phyloP scores from a whole-genome alignment of 2,113 vertebrate genomes.

The Pomatostomus ruficeps region DNA sequence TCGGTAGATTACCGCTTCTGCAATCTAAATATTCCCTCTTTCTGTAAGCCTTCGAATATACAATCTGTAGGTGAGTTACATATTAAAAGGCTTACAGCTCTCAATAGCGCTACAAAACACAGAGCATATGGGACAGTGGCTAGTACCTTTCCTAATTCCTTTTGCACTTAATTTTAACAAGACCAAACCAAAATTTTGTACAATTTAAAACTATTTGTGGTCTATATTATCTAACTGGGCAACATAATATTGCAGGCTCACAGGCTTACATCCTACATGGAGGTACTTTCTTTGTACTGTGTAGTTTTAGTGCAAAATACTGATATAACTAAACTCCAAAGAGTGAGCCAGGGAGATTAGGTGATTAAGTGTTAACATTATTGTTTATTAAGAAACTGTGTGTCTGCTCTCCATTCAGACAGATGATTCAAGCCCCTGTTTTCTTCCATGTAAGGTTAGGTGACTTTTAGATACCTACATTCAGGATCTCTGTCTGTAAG shows the following conservation, averaged over 20 bases:
- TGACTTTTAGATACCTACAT: background rate
- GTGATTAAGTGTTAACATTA: background rate
- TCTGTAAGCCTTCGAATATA: background rate
- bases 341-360: background rate
- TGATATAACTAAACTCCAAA: background rate
- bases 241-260: background rate
- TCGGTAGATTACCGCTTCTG: background rate
- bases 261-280: background rate
- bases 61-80: background rate
- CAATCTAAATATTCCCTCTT: background rate
- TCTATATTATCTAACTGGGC: background rate
- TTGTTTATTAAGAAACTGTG: background rate
- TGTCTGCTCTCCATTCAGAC: background rate
- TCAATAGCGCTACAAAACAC: background rate
- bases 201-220: background rate
- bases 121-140: fast-evolving
- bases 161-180: background rate
- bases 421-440: background rate
- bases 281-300: background rate
- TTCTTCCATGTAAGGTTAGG: background rate
- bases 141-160: background rate
- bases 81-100: background rate
- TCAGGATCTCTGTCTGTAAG: background rate
- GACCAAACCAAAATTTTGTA: fast-evolving
- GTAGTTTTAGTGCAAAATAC: background rate